phyloP scores from a whole-genome alignment of 2,888 invertebrate genomes.

The Pollenia labialis region DNA sequence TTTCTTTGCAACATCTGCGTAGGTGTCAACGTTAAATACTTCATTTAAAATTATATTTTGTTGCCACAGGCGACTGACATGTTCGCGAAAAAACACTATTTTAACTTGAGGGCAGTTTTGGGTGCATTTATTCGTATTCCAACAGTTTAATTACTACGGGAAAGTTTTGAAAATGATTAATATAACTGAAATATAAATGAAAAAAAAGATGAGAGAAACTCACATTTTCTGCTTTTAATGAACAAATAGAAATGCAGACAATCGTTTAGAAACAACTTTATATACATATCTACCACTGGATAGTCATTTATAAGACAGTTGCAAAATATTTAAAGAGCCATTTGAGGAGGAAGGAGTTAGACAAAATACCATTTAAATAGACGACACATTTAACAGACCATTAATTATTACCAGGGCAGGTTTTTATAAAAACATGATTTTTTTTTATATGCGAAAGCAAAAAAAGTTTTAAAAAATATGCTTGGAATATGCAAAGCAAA shows the following conservation, averaged over 20 bases:
- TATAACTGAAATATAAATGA: neutral
- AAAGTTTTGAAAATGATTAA: slow-evolving; percentile 14
- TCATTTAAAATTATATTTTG: slow-evolving; percentile 25
- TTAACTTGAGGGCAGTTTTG: slow-evolving; percentile 5
- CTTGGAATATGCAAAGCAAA: too few species aligned
- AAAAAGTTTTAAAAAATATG: too few species aligned
- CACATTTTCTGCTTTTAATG: slow-evolving; percentile 13
- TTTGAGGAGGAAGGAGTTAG: neutral
- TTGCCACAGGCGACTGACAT: neutral
- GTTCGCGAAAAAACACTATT: neutral
- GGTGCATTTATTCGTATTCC: slow-evolving; percentile 2
- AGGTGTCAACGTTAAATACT: slow-evolving; percentile 2
- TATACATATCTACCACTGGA: neutral
- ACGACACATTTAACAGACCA: slow-evolving; percentile 63
- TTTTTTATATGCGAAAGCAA: too few species aligned
- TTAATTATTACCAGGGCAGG: slow-evolving; percentile 50
- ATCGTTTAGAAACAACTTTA: neutral
- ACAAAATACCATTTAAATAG: slow-evolving; percentile 43
- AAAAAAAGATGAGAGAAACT: neutral
- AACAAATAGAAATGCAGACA: slow-evolving; percentile 33
- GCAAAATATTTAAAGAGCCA: slow-evolving; percentile 1
- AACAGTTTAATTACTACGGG: slow-evolving; percentile 12
- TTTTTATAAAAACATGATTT: too few species aligned
- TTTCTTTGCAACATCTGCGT: slow-evolving; percentile 2
- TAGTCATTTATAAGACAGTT: slow-evolving; percentile 10